Conservation (phyloP, 1,140 invertebrate genomes). For the Thalassaphorura encarpata region DNA sequence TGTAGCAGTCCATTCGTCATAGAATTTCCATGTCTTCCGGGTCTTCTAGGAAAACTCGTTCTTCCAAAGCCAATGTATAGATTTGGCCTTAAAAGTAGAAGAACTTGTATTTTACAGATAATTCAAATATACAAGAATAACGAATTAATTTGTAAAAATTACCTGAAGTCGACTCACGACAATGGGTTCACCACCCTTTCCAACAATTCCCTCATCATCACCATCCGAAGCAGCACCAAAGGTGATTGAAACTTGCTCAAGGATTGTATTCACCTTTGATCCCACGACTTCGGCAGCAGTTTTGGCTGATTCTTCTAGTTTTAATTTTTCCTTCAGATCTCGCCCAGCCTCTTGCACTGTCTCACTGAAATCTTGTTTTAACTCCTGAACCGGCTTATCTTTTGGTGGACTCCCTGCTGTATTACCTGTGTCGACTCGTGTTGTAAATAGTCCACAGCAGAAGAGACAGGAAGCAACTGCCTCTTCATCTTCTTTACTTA, state of each 20-base stretch:
- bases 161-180: conserved; percentile 19
- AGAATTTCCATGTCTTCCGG: conserved; percentile 21
- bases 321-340: conserved; percentile 30
- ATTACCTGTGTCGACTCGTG: conserved; percentile 16
- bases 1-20: conserved; percentile 23
- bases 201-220: conserved; percentile 24
- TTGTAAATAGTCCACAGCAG: conserved; percentile 25
- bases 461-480: background rate
- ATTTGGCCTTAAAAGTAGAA: conserved; percentile 18
- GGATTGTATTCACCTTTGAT: conserved; percentile 9
- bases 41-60: conserved; percentile 18
- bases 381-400: conserved; percentile 27
- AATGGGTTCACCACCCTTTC: background rate
- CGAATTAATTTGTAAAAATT: background rate
- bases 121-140: too few species aligned
- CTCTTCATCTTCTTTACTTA: background rate
- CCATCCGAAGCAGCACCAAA: conserved; percentile 31
- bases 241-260: conserved; percentile 31
- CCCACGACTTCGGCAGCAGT: conserved; percentile 16
- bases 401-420: too few species aligned
- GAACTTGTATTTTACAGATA: background rate
- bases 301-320: conserved; percentile 26
- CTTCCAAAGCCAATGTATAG: conserved; percentile 22
- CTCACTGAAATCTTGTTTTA: conserved; percentile 31
- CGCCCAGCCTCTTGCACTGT: conserved; percentile 24